Evolutionary conservation across 2,113 vertebrate genomes (phyloP).

Genomic region (Lutjanus erythropterus): DNA sequence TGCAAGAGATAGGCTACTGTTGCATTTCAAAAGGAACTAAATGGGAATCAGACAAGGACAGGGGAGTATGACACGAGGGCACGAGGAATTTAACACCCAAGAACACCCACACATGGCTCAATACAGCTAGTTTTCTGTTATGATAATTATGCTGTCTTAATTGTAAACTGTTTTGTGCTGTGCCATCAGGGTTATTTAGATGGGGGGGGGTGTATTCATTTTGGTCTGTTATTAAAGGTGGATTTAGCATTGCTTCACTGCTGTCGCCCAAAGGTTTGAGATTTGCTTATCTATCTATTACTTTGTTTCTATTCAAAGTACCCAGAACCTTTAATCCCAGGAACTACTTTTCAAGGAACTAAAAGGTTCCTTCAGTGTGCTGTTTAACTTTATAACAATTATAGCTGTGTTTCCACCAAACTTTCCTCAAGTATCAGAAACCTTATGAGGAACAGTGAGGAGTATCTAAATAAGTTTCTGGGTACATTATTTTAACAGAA

Average conservation of each 20-base stretch:
- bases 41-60: slow-evolving; percentile 34
- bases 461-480: too few relatives aligned
- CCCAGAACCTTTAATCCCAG: too few relatives aligned
- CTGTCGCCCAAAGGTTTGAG: slow-evolving; percentile 7
- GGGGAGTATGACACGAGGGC: slow-evolving; percentile 28
- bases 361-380: too few relatives aligned
- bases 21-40: slow-evolving; percentile 59
- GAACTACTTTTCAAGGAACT: too few relatives aligned
- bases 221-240: slow-evolving; percentile 11
- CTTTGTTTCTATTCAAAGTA: too few relatives aligned
- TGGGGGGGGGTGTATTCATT: not conserved
- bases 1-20: slow-evolving; percentile 56
- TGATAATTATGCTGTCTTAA: not conserved
- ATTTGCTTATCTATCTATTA: slow-evolving; percentile 9
- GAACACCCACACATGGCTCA: not conserved
- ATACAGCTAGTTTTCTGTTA: not conserved
- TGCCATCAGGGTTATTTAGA: not conserved
- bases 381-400: too few relatives aligned
- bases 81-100: not conserved
- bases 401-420: too few relatives aligned
- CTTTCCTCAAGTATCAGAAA: too few relatives aligned
- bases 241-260: slow-evolving; percentile 17
- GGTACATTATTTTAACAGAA: too few relatives aligned
- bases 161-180: slow-evolving; percentile 4
- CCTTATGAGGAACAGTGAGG: too few relatives aligned